phyloP scores from a whole-genome alignment of 2,888 invertebrate species.

The Dolichomitus sp. region DNA sequence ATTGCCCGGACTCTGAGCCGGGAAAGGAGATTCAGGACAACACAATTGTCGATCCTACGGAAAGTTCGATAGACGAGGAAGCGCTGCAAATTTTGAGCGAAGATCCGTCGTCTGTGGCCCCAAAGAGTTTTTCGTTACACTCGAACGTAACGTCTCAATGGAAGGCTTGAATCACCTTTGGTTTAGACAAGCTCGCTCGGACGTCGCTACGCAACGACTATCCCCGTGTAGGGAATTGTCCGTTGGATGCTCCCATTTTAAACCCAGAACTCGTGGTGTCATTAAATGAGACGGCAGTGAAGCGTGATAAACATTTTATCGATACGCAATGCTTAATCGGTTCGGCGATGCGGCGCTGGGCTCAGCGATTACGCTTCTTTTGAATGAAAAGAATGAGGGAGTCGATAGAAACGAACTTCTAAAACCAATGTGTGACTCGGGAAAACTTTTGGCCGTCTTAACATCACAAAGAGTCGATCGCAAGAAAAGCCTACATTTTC shows the following conservation, averaged over 20 bases:
- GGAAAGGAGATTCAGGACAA: no score
- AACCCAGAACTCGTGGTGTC: conserved; percentile 38
- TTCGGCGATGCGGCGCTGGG: conserved; percentile 49
- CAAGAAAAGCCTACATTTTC: conserved; percentile 44
- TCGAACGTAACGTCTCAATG: conserved; percentile 49
- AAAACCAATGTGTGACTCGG: conserved; percentile 43
- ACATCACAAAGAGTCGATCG: conserved; percentile 26
- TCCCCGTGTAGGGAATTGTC: conserved; percentile 4
- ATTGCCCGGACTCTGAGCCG: conserved; percentile 34
- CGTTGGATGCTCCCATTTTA: conserved; percentile 37
- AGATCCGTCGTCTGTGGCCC: conserved; percentile 5
- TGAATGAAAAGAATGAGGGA: conserved; percentile 36
- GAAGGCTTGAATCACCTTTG: conserved; percentile 41
- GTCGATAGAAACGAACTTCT: conserved; percentile 42
- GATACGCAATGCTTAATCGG: conserved; percentile 49
- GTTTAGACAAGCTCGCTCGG: conserved; percentile 34
- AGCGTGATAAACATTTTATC: conserved; percentile 56
- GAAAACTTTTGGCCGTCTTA: conserved; percentile 40
- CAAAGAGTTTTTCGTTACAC: conserved; percentile 32
- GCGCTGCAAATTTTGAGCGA: conserved; percentile 13
- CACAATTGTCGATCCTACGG: background rate
- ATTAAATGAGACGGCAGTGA: conserved; percentile 46
- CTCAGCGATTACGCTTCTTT: conserved; percentile 48
- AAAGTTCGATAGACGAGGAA: conserved; percentile 17
- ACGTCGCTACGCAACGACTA: conserved; percentile 17